Conservation (phyloP, 2,113 vertebrate genomes). For the Struthio camelus region DNA sequence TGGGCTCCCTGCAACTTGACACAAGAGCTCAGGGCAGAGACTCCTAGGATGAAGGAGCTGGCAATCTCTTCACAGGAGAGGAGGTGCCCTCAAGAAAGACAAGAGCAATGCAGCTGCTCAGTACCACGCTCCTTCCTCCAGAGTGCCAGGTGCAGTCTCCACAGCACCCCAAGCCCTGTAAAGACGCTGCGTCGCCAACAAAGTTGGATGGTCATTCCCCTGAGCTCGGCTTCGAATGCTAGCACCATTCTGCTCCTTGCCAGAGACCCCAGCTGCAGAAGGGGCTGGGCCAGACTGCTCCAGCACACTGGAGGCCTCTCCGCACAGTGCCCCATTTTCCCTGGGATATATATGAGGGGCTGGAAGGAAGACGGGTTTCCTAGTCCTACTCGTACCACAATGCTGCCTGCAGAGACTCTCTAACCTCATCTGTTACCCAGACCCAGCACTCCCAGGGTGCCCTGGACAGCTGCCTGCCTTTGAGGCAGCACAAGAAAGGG, state of each 20-base stretch:
- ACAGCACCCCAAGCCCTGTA: not conserved
- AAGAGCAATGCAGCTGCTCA: not conserved
- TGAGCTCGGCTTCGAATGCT: not conserved
- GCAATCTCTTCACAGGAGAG: not conserved
- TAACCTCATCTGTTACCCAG: not conserved
- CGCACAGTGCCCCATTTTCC: not conserved
- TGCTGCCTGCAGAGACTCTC: not conserved
- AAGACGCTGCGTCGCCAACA: not conserved
- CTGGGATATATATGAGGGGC: not conserved
- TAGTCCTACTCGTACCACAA: not conserved
- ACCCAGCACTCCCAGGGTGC: not conserved
- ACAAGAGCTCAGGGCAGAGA: not conserved
- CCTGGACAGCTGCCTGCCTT: not conserved
- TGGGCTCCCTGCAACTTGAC: not conserved
- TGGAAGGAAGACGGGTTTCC: not conserved
- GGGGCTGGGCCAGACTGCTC: not conserved
- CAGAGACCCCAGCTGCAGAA: not conserved
- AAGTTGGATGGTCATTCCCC: not conserved
- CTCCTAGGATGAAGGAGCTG: not conserved
- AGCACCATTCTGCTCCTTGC: too few relatives aligned
- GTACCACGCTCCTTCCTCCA: accelerated
- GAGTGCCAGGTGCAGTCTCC: not conserved
- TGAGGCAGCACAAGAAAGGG: not conserved
- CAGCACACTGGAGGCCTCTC: not conserved
- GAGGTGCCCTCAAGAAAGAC: not conserved